Percentiles rank a stretch among this genome's conserved stretches.
Conservation (phyloP, 2,113 vertebrate genomes). For the Manacus vitellinus region DNA sequence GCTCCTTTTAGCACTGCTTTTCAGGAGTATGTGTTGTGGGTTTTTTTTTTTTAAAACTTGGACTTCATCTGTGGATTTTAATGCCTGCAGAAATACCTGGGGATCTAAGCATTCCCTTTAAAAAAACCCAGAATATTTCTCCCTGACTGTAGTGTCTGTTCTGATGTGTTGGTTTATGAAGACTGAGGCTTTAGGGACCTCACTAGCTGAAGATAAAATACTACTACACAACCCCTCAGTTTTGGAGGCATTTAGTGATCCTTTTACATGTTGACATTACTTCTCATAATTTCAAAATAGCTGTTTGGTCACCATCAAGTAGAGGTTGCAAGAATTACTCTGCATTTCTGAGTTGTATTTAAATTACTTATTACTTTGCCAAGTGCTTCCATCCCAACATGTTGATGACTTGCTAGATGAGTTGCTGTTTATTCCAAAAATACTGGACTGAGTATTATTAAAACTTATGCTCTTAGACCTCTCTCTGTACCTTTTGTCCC, state of each 20-base stretch:
- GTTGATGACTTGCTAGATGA: background rate
- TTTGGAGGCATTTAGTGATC: background rate
- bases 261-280: background rate
- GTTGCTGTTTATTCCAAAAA: background rate
- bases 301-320: background rate
- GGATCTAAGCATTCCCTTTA: background rate
- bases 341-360: background rate
- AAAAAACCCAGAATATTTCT: background rate
- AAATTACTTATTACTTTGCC: background rate
- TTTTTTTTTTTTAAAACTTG: background rate
- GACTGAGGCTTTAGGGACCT: background rate
- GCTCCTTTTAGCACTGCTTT: background rate
- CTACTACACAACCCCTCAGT: fast-evolving
- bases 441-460: background rate
- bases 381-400: fast-evolving
- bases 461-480: fast-evolving
- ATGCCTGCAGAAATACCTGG: background rate
- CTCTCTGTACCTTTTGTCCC: background rate
- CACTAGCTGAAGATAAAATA: background rate
- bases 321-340: background rate
- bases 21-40: background rate
- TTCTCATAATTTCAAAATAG: background rate
- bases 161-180: background rate
- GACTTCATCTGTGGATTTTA: background rate
- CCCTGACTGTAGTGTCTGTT: fast-evolving